These are phyloP conservation scores for Poecilia wingei DNA, from an alignment of 2,797 vertebrate species.

Conservation along the genomic window DNA sequence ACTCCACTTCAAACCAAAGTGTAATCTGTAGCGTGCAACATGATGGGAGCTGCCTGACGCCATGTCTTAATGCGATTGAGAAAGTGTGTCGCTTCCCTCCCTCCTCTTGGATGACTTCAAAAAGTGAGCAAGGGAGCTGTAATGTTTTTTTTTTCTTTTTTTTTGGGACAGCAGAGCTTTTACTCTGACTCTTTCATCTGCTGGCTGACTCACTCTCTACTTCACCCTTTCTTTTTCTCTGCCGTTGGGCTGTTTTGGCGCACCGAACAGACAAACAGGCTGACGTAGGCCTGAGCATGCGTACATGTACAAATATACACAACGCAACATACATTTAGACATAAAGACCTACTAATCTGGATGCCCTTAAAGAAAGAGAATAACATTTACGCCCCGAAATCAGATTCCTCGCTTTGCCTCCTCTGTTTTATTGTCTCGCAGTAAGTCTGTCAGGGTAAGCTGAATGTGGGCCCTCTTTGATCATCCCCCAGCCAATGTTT, in stretches of 20 bases:
- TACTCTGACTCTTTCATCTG: conserved; percentile 81
- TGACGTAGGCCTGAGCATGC: conserved; percentile 54
- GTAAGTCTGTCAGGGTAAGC: conserved; percentile 84
- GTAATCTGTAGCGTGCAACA: conserved; percentile 73
- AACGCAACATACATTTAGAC: conserved; percentile 36
- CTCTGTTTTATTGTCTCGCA: conserved; percentile 75
- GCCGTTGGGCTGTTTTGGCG: conserved; percentile 67
- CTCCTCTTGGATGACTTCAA: conserved; percentile 77
- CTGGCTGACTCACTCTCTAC: conserved; percentile 70
- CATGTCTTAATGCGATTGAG: conserved; percentile 79
- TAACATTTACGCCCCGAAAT: conserved; percentile 74
- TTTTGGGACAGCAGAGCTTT: conserved; percentile 75
- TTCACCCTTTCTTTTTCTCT: conserved; percentile 34
- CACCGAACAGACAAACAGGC: conserved; percentile 59
- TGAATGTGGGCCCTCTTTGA: conserved; percentile 91
- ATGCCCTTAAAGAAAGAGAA: conserved; percentile 28
- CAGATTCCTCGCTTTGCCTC: conserved; percentile 86
- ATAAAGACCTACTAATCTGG: conserved; percentile 30
- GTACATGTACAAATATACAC: conserved; percentile 40
- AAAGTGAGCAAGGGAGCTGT: conserved; percentile 74
- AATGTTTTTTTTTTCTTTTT: conserved; percentile 77
- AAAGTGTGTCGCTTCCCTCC: conserved; percentile 77
- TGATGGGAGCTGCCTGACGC: conserved; percentile 74
- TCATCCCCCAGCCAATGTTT: conserved; percentile 89
- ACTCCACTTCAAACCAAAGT: conserved; percentile 74